Base-by-base conservation (phyloP, 2,888 invertebrate species). In the Onthophagus sagittarius region DNA sequence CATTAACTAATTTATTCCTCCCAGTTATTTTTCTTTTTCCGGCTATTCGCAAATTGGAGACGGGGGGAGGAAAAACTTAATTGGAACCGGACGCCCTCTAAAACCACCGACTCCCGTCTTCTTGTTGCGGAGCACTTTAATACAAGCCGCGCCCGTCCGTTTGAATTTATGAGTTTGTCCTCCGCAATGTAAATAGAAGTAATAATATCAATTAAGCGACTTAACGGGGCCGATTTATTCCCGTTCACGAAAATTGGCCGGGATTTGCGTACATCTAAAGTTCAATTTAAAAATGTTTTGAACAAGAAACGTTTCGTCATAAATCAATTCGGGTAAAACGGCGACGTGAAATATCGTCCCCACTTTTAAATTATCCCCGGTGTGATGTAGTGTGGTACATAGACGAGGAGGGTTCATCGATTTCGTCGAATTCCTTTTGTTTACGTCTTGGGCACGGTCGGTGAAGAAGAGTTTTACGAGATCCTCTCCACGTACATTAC, bases 371-470 rank as follows among this genome's bases (percentile, higher is more conserved):
- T 53, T 53, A 53, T 53, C 39, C 39, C 11, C 39, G 39, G 9
- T 7, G 39, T 53, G 39, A 53, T 53, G 39, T 53, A 53, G 39
- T 9, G 39, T 7, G 39, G 9, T 7, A 4, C 11, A 4, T 53
- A 11, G 2, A 53, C 67, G n/a, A n/a, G 67, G 31, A 67, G 31
- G 32, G 67, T 67, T 67, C 67, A 67, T 67, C 67, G 67, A 67
- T 67, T 67, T 67, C 23, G 32, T 23, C 67, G 67, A 67, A 15
- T 67, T 67, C 32, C 67, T 67, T 67, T 67, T 67, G 67, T 67
- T 67, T 67, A 67, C 67, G 67, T n/a, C 31, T 15, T 15, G 64
- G n/a, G 23, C 32, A n/a, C 32, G 67, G 32, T 32, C 23, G 67
- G 67, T 53, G 39, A 53, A 53, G 23, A 23, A 64, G 67, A 67